Base-by-base conservation (phyloP, 2,113 vertebrate genomes). In the Indicator indicator region DNA sequence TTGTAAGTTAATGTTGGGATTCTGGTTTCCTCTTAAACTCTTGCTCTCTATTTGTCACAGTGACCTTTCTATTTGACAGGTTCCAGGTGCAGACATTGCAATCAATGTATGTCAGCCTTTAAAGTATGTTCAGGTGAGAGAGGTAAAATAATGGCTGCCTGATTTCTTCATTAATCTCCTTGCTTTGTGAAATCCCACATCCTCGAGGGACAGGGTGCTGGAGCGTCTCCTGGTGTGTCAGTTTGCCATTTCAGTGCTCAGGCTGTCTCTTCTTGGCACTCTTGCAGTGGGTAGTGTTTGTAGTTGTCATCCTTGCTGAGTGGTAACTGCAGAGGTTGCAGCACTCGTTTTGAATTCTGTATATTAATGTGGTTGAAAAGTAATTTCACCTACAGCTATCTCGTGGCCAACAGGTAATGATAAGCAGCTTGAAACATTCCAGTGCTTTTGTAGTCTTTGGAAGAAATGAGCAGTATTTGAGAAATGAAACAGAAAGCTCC, bases 81-180 rank as follows among this genome's bases (percentile, higher is more conserved):
- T 64, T 85, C 36, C 69, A 81, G 75, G 56, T 78, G 73, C 87
- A 84, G 56, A 68, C 6, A 6, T 90, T 54, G 24, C 86, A 90
- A 21, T 94, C 13, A 0, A 55, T 93, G 9, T 11, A 36, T 16
- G 2, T 75, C 85, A 94, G 73, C 76, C 69, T 92, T 68, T 83
- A 48, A 88, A 82, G 67, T 52, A 27, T 50, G 36, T 54, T 89
- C 75, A 92, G 80, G 52, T 91, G 64, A 94, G 80, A 86, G 79
- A 85, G 69, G 48, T 80, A 83, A 68, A 91, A 70, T 28, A 94
- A 60, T 56, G 56, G 14, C 1, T 38, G 26, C 55, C 40, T 58
- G 65, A 86, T 83, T 79, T 81, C 88, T 89, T 89, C 88, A 71
- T 86, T 89, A 71, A 83, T 83, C 52, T 67, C 55, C 70, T 75